phyloP scores from a whole-genome alignment of 2,888 invertebrate genomes.

The Marasmarcha lunaedactyla region DNA sequence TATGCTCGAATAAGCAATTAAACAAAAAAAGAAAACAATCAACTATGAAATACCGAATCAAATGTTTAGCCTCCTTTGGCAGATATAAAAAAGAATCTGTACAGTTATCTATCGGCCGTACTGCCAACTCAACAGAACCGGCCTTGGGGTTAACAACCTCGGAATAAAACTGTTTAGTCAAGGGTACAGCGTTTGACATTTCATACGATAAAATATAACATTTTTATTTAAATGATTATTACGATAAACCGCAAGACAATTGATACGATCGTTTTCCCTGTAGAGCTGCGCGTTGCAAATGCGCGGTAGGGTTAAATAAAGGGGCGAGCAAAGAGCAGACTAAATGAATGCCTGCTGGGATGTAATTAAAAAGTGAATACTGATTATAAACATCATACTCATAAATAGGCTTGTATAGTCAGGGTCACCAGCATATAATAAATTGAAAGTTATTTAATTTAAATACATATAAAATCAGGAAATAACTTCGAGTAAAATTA shows the following conservation, averaged over 20 bases:
- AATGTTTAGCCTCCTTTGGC: constrained; percentile 43
- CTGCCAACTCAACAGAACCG: constrained; percentile 45
- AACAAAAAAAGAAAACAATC: constrained; percentile 13
- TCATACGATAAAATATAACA: background rate
- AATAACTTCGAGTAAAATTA: too few relatives aligned
- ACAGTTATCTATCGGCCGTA: constrained; percentile 67
- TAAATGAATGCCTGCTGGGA: too few relatives aligned
- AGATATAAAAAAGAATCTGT: constrained; percentile 50
- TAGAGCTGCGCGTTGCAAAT: too few relatives aligned
- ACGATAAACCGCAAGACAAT: background rate
- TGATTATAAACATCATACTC: too few relatives aligned
- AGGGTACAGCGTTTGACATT: background rate
- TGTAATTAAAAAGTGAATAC: too few relatives aligned
- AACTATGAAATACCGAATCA: constrained; percentile 27
- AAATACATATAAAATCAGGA: too few relatives aligned
- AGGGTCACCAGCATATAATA: too few relatives aligned
- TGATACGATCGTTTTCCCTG: too few relatives aligned
- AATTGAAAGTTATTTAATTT: too few relatives aligned
- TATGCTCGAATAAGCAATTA: constrained; percentile 4
- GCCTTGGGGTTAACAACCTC: constrained; percentile 36
- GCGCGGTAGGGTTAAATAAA: too few relatives aligned
- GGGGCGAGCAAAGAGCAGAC: too few relatives aligned
- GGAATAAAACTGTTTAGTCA: constrained; percentile 15
- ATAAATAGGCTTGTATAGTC: too few relatives aligned
- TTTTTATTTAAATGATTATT: constrained; percentile 6